Evolutionary conservation across 2,797 vertebrate genomes (phyloP).

Genomic region (Labroides dimidiatus): DNA sequence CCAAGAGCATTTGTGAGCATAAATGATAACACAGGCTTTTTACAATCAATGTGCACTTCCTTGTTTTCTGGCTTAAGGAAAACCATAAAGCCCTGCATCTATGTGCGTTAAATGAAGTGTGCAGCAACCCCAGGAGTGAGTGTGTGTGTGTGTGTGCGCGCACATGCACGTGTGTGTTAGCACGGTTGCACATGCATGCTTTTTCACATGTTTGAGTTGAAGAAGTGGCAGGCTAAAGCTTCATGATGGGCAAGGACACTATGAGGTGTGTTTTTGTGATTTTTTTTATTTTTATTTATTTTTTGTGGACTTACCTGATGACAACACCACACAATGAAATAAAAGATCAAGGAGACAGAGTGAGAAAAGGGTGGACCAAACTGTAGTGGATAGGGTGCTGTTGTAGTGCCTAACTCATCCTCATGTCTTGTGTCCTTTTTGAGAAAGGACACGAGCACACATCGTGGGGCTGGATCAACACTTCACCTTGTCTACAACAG

Average conservation of each 20-base stretch:
- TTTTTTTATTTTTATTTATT: too few relatives aligned
- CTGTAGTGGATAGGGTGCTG: slow-evolving; percentile 18
- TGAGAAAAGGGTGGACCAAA: slow-evolving; percentile 56
- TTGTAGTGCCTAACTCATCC: slow-evolving; percentile 36
- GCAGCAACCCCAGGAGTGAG: slow-evolving; percentile 56
- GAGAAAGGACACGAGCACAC: slow-evolving; percentile 36
- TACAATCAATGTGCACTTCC: slow-evolving; percentile 77
- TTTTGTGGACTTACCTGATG: slow-evolving; percentile 82
- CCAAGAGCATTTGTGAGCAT: slow-evolving; percentile 79
- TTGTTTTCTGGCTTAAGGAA: slow-evolving; percentile 79
- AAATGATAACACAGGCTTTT: slow-evolving; percentile 81
- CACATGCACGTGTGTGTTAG: slow-evolving; percentile 3
- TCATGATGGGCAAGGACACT: slow-evolving; percentile 61
- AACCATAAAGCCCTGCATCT: slow-evolving; percentile 79
- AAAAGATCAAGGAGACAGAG: slow-evolving; percentile 69
- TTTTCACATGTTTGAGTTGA: slow-evolving; percentile 56
- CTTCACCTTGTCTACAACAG: slow-evolving; percentile 41
- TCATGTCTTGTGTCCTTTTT: slow-evolving; percentile 52
- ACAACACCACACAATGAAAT: slow-evolving; percentile 76
- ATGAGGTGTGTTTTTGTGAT: slow-evolving; percentile 42
- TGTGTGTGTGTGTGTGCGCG: slow-evolving; percentile 33
- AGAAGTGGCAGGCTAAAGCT: slow-evolving; percentile 71
- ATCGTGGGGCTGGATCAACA: slow-evolving; percentile 36
- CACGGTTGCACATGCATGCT: slow-evolving; percentile 14
- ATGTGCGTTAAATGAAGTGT: slow-evolving; percentile 79